A percentile compares a stretch with the other conserved stretches of the same genome.
Conservation (phyloP, 2,113 vertebrate genomes). For the Lichenostomus cassidix region DNA sequence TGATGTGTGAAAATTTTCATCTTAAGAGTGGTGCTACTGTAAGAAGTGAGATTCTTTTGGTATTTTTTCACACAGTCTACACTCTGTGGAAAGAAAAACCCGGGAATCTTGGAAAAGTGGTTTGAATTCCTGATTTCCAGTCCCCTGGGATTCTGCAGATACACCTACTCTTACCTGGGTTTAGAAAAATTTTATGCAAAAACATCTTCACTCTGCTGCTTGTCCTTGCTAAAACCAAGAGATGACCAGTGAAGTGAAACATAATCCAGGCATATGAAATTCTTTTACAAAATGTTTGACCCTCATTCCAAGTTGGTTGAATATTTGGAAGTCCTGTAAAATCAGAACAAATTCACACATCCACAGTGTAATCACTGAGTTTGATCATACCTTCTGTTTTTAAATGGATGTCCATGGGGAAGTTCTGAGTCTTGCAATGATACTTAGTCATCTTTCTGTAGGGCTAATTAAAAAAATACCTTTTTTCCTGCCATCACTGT, state of each 20-base stretch:
- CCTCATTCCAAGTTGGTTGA: not conserved
- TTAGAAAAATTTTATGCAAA: not conserved
- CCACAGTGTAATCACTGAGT: not conserved
- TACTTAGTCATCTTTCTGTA: not conserved
- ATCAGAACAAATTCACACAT: not conserved
- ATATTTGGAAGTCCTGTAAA: not conserved
- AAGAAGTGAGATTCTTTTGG: not conserved
- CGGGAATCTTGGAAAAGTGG: not conserved
- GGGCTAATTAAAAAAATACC: accelerated
- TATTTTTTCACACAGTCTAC: not conserved
- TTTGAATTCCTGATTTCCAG: not conserved
- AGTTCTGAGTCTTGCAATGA: not conserved
- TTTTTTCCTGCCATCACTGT: not conserved
- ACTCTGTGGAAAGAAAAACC: accelerated
- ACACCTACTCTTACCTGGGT: not conserved
- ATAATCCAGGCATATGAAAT: not conserved
- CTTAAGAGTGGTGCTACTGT: not conserved
- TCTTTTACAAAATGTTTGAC: not conserved
- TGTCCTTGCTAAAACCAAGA: not conserved
- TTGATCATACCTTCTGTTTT: not conserved
- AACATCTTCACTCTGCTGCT: not conserved
- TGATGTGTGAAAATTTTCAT: not conserved
- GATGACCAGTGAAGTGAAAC: not conserved
- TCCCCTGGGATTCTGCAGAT: not conserved
- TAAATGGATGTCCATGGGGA: not conserved